Conservation (phyloP, 2,888 invertebrate genomes). For the Aphodius granarius region DNA sequence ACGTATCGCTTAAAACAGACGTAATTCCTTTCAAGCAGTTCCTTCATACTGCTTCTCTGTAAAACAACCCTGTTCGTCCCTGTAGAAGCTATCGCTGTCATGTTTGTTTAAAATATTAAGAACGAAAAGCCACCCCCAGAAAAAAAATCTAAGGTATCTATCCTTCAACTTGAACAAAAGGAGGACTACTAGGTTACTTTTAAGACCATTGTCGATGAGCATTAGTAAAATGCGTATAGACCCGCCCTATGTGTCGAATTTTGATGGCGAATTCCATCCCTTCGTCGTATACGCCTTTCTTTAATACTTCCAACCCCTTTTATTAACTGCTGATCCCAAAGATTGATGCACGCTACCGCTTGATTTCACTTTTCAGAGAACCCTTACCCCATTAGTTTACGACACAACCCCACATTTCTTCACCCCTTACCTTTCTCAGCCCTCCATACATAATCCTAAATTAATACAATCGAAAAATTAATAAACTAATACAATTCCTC, state of each 20-base stretch:
- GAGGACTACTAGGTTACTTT: background rate
- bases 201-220: constrained; percentile 11
- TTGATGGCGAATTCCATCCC: constrained; percentile 15
- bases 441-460: no score
- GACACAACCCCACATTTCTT: constrained; percentile 25
- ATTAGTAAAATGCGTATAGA: constrained; percentile 16
- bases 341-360: constrained; percentile 20
- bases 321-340: constrained; percentile 25
- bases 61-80: no score
- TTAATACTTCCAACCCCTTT: constrained; percentile 24
- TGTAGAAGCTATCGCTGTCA: background rate
- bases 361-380: constrained; percentile 20
- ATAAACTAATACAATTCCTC: background rate
- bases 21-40: no score
- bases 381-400: constrained; percentile 23
- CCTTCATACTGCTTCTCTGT: no score
- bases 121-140: background rate
- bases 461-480: no score
- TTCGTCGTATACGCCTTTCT: constrained; percentile 7
- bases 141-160: background rate
- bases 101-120: background rate
- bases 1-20: no score
- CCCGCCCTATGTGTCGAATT: constrained; percentile 15
- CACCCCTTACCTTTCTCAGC: constrained; percentile 26
- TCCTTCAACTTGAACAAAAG: background rate